Evolutionary conservation across 2,797 vertebrate species (phyloP).

Genomic region (Hypotaenidia okinawae): DNA sequence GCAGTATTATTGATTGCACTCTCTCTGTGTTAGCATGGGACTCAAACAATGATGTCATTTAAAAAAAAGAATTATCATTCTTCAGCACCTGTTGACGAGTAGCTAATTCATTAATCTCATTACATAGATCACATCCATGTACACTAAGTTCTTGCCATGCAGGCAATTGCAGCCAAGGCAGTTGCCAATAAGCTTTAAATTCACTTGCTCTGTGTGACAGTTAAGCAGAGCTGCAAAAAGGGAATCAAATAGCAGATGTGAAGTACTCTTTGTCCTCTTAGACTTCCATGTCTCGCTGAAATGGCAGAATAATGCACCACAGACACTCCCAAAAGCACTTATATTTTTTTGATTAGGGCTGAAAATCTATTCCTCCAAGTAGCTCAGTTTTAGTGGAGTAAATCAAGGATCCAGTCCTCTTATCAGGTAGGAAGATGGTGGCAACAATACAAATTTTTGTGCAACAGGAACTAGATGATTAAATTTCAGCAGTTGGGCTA

Average conservation of each 20-base stretch:
- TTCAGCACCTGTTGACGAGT: neutral
- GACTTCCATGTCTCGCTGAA: neutral
- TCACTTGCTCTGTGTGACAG: neutral
- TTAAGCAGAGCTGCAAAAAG: neutral
- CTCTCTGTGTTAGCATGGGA: neutral
- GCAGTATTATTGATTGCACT: neutral
- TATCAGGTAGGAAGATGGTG: neutral
- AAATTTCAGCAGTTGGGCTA: neutral
- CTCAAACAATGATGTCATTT: neutral
- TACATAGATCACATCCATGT: neutral
- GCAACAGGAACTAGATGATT: neutral
- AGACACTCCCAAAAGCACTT: neutral
- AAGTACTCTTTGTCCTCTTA: neutral
- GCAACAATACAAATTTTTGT: rapidly evolving
- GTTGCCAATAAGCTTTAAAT: neutral
- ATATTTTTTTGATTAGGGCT: neutral
- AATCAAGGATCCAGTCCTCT: neutral
- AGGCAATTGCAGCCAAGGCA: neutral
- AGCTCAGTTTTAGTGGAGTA: neutral
- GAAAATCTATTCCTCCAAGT: neutral
- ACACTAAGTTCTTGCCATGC: neutral
- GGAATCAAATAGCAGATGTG: neutral
- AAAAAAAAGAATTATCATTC: neutral
- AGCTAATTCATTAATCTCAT: neutral
- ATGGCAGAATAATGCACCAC: neutral